Conservation (phyloP, 2,113 vertebrate genomes). For the Egretta garzetta region DNA sequence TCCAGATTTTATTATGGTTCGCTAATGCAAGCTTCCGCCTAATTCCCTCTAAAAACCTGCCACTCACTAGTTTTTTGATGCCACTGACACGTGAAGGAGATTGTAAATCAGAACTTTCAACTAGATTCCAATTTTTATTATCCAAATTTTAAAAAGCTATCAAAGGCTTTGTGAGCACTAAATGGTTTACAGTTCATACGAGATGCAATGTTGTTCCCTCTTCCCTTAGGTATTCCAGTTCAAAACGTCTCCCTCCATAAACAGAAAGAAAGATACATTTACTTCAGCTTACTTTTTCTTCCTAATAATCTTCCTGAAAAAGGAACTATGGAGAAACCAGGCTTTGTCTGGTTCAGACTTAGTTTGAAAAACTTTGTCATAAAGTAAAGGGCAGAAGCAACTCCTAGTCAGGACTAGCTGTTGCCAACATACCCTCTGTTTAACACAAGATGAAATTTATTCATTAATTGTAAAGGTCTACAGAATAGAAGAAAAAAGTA, state of each 20-base stretch:
- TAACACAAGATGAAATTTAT: background rate
- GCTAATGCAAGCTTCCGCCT: background rate
- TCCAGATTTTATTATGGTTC: background rate
- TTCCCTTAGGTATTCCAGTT: background rate
- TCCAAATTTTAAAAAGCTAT: background rate
- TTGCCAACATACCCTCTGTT: background rate
- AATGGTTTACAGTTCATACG: background rate
- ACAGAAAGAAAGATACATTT: background rate
- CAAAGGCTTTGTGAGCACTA: background rate
- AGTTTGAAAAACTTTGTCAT: background rate
- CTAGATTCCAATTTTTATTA: background rate
- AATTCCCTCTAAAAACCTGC: background rate
- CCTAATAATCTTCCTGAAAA: background rate
- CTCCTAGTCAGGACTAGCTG: background rate
- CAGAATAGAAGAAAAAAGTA: background rate
- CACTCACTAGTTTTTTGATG: background rate
- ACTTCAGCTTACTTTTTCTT: background rate
- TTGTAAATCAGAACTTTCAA: background rate
- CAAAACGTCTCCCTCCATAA: background rate
- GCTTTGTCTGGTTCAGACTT: background rate
- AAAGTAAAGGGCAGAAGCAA: background rate
- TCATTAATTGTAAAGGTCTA: background rate
- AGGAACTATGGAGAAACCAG: background rate
- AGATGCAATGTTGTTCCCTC: background rate
- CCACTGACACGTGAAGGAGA: background rate